Evolutionary conservation across 1,140 invertebrate species (phyloP), one percentile per base, ranked within the genome.

Genomic region (Caenorhabditis briggsae): DNA sequence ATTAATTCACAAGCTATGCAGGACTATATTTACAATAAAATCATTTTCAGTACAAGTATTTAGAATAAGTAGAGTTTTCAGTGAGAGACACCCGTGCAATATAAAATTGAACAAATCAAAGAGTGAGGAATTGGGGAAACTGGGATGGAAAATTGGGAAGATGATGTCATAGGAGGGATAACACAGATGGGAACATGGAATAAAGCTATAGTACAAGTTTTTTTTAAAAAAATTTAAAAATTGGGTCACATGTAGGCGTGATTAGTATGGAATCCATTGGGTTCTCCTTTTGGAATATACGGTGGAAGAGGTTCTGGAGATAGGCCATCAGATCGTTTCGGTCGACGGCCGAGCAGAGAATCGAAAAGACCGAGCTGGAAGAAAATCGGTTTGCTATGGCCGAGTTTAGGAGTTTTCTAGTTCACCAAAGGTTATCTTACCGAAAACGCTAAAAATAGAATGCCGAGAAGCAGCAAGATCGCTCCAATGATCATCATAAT

Each of bases 401-500:
- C n/a, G 23, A 61, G n/a, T n/a, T n/a, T n/a, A n/a, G 11, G 25
- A 25, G 8, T 8, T 9, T 8, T 20, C 8, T 25, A 20, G 20
- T 5, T 9, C 50, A 53, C 9, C n/a, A 61, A 61, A 61, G 33
- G 3, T 33, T 33, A 2, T 33, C 20, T 61, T 23, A 78, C 70
- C 70, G 70, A 50, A 78, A 78, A 78, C n/a, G 70, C 43, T 12
- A 78, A 23, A 16, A 78, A 78, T 9, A 78, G 14, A 14, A 78
- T 50, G 23, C 70, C 70, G 46, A 78, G 70, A 9, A 78, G 46
- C 9, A 78, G 70, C 46, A 78, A 11, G 50, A 78, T 78, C 3
- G 70, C 70, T 78, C 70, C 70, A 50, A 78, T 50, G 11, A 78
- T 78, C 70, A 78, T 78, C 70, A 78, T 78, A 78, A 78, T 41